Conservation (phyloP, 1,140 invertebrate species). For the Zeugodacus cucurbitae region DNA sequence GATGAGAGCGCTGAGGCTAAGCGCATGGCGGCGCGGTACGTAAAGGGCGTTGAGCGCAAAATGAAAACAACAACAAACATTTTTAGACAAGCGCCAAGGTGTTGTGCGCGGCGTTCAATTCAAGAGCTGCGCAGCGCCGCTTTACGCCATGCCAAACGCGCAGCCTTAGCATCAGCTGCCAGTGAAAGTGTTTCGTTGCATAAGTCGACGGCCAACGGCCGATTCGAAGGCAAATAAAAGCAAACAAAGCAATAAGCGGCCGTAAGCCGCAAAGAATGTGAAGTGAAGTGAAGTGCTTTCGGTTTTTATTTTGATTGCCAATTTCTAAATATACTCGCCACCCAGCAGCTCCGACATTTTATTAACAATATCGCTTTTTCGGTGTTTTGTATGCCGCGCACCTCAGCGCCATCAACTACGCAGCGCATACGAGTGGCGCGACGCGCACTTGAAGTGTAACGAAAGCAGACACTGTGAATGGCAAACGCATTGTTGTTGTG, state of each 20-base stretch:
- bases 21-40: background rate
- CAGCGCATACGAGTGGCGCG: background rate
- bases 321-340: background rate
- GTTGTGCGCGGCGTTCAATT: no score
- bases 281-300: background rate
- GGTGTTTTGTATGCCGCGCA: background rate
- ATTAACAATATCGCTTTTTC: no score
- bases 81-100: no score
- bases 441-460: background rate
- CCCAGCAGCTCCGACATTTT: background rate
- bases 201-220: background rate
- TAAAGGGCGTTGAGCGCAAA: background rate
- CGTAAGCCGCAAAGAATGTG: background rate
- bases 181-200: conserved; percentile 29
- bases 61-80: background rate
- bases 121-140: background rate
- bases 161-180: background rate
- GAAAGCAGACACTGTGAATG: background rate
- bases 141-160: no score
- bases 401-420: background rate
- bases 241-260: background rate
- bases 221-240: background rate
- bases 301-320: conserved; percentile 24
- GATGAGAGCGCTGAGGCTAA: background rate
- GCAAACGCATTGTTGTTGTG: background rate